Evolutionary conservation across 2,888 invertebrate species (phyloP).

Genomic region (Nemurella pictetii): DNA sequence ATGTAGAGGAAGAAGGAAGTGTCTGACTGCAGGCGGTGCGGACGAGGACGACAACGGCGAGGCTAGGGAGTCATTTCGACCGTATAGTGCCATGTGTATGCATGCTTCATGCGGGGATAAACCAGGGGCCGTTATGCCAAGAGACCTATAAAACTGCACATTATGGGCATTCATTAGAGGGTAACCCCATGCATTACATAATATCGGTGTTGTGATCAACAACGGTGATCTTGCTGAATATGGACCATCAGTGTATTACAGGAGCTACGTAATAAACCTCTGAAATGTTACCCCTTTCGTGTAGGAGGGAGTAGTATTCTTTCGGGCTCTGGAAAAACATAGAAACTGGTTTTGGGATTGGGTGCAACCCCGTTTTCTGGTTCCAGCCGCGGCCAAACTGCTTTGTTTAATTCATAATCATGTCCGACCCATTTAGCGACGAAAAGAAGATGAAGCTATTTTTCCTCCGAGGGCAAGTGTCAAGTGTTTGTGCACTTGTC

Average conservation of each 20-base stretch:
- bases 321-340: too few relatives aligned
- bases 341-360: too few relatives aligned
- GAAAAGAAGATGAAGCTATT: conserved; percentile 29
- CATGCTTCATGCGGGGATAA: conserved; percentile 22
- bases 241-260: conserved; percentile 9
- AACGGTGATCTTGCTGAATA: conserved; percentile 6
- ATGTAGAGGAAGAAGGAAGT: conserved; percentile 37
- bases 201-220: conserved; percentile 5
- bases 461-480: conserved; percentile 37
- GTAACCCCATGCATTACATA: conserved; percentile 27
- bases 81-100: conserved; percentile 32
- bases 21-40: conserved; percentile 34
- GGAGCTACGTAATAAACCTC: background rate
- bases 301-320: too few relatives aligned
- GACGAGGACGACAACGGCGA: conserved; percentile 18
- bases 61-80: conserved; percentile 21
- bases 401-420: conserved; percentile 31
- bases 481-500: conserved; percentile 40
- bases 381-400: background rate
- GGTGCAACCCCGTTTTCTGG: too few relatives aligned
- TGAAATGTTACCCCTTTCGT: background rate
- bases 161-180: conserved; percentile 28
- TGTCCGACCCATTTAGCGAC: conserved; percentile 28
- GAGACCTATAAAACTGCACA: conserved; percentile 30
- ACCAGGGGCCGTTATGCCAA: conserved; percentile 13